Conservation (phyloP, 2,113 vertebrate genomes). For the Psilopogon haemacephalus region DNA sequence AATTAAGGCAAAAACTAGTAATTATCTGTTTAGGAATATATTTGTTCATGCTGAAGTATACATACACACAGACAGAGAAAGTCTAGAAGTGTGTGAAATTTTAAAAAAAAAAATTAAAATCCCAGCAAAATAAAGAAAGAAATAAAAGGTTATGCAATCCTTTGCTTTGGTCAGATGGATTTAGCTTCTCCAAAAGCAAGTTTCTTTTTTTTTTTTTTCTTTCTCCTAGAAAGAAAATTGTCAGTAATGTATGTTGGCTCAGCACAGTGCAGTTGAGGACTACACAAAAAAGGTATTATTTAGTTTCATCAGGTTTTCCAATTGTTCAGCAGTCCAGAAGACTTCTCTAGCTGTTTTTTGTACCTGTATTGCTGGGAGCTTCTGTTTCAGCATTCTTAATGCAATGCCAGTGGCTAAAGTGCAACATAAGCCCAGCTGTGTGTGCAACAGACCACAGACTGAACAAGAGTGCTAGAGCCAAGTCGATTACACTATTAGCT, state of each 20-base stretch:
- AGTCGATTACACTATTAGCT: neutral
- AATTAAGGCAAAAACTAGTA: neutral
- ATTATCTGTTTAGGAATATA: neutral
- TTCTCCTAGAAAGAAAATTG: neutral
- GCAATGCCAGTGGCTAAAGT: neutral
- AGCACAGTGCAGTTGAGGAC: neutral
- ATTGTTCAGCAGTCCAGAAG: neutral
- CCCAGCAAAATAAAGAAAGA: neutral
- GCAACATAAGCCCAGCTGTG: neutral
- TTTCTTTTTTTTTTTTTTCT: neutral
- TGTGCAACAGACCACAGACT: neutral
- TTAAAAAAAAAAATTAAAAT: neutral
- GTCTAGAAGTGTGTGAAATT: neutral
- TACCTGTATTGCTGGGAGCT: neutral
- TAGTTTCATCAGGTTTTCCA: neutral
- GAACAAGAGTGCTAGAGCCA: fast-evolving
- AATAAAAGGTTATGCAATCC: neutral
- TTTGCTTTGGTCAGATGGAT: neutral
- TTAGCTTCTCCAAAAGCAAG: neutral
- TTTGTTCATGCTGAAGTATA: neutral
- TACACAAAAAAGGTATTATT: neutral
- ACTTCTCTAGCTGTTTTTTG: fast-evolving
- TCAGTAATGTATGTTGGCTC: neutral
- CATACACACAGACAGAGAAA: fast-evolving
- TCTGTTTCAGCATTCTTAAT: neutral